Base-by-base conservation (phyloP, 1,140 invertebrate genomes). In the Vanessa tameamea region DNA sequence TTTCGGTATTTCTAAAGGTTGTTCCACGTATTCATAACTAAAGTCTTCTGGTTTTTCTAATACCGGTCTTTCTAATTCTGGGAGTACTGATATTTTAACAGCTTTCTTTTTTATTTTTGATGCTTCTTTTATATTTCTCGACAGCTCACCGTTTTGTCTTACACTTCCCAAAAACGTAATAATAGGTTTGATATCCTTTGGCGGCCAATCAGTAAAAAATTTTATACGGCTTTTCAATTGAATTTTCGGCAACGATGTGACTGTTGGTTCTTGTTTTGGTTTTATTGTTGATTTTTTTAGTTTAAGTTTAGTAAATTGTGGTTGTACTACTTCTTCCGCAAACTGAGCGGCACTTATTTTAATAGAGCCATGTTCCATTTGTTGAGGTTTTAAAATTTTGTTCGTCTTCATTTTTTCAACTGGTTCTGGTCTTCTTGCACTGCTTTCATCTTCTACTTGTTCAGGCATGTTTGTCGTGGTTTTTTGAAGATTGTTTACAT, bases 121-220 rank as follows among this genome's bases (percentile, higher is more conserved):
- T 3, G 95, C 95, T 91, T 96, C 96, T 87, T 95, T 94, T 0
- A 95, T 90, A 88, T 96, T 96, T 88, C 96, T 92, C 1, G 95
- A 96, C 20, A 96, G 77, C 73, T 95, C 94, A 37, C 96, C 96
- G 82, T 93, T 92, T 87, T 96, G 92, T 73, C 91, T 89, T 80
- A 94, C 93, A 79, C 94, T 93, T 80, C 94, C 93, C 2, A 95
- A 71, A 64, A 84, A 82, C 15, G 90, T 93, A 16, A 95, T 89
- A 16, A 86, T 69, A 3, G 94, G 93, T 72, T 90, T 91, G 48
- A 93, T 82, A 74, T 94, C 82, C 76, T 89, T 77, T 72, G 95
- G 93, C 23, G 95, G 95, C 92, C 95, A 96, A 72, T 95, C 94
- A 51, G 87, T 90, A 13, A 95, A 83, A 72, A 93, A 93, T 64